These are phyloP conservation scores for Blera fallax DNA, from an alignment of 2,888 invertebrate species.

Conservation along the genomic window DNA sequence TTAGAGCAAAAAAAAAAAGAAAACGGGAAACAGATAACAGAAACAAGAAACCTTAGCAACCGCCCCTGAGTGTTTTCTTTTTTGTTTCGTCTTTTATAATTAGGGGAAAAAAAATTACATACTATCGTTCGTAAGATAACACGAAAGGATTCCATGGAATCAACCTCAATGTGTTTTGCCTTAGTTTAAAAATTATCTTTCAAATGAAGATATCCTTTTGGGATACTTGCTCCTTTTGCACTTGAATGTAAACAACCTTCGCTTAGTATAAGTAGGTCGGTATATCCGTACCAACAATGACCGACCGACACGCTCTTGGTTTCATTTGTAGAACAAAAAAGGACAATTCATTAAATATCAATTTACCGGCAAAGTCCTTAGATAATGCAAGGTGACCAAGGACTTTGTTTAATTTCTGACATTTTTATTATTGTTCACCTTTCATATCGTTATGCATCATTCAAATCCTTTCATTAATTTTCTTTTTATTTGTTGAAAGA, in stretches of 20 bases:
- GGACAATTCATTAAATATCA: slow-evolving; percentile 49
- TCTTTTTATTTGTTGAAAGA: slow-evolving; percentile 7
- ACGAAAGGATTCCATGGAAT: not conserved
- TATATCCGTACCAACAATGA: too few relatives aligned
- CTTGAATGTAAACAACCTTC: not conserved
- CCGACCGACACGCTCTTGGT: too few relatives aligned
- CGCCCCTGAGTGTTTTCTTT: not conserved
- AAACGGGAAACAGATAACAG: slow-evolving; percentile 8
- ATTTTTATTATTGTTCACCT: slow-evolving; percentile 45
- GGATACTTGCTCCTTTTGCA: not conserved
- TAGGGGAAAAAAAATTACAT: not conserved
- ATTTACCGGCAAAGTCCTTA: slow-evolving; percentile 33
- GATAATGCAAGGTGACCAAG: not conserved
- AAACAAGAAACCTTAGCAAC: slow-evolving; percentile 4
- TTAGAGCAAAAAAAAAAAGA: slow-evolving; percentile 40
- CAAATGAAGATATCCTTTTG: slow-evolving; percentile 31
- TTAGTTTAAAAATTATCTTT: not conserved
- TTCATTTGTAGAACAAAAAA: not conserved
- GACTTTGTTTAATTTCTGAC: slow-evolving; percentile 23
- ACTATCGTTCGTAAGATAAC: slow-evolving; percentile 28
- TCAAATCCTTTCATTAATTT: slow-evolving; percentile 36
- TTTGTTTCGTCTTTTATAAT: slow-evolving; percentile 22
- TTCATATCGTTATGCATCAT: slow-evolving; percentile 4
- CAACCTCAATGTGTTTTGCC: slow-evolving; percentile 11
- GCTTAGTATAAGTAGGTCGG: too few relatives aligned